Base-by-base conservation (phyloP, 2,797 vertebrate genomes). In the Geotrypetes seraphini region DNA sequence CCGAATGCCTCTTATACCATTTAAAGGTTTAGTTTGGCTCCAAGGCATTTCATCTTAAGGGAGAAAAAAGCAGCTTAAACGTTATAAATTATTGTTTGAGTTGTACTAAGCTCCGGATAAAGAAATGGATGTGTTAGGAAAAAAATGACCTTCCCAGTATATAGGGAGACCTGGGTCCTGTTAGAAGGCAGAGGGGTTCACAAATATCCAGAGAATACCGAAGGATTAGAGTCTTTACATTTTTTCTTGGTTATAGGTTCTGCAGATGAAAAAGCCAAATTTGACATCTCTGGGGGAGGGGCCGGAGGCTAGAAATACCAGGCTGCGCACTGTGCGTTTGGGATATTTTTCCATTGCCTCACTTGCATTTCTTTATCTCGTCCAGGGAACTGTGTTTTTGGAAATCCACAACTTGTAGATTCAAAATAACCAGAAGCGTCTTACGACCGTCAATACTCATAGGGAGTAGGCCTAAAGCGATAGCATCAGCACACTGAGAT, bases 1-100 rank as follows among this genome's bases (percentile, higher is more conserved):
- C 66, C 45, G 69, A 79, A 74, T 64, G 78, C 74, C 63, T 69
- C 65, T 71, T 63, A 63, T 60, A 61, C 77, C 76, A 63, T 75
- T 75, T 74, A 70, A 62, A 75, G 73, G 65, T 61, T 66, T 57
- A 49, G 53, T 65, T 75, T 73, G 76, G 83, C 73, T 60, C 67
- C 50, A 69, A 66, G 36, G 60, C 48, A 40, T 70, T 70, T 69
- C 57, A 59, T 69, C 66, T 54, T 62, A 33, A 33, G 44, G 17
- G 33, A 48, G 51, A 50, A 62, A n/a, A n/a, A 42, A 45, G 47
- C 33, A 50, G 62, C 62, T 63, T 49, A 36, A 52, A 50, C 35
- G 69, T 69, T 70, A 67, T 65, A 67, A 61, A 64, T 61, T 17
- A 53, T 51, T 63, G 63, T 63, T 49, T 47, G 58, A 52, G 66